A percentile compares a stretch with the other conserved stretches of the same genome.
Conservation (phyloP, 2,888 invertebrate genomes). For the Trichogramma dendrolimi region DNA sequence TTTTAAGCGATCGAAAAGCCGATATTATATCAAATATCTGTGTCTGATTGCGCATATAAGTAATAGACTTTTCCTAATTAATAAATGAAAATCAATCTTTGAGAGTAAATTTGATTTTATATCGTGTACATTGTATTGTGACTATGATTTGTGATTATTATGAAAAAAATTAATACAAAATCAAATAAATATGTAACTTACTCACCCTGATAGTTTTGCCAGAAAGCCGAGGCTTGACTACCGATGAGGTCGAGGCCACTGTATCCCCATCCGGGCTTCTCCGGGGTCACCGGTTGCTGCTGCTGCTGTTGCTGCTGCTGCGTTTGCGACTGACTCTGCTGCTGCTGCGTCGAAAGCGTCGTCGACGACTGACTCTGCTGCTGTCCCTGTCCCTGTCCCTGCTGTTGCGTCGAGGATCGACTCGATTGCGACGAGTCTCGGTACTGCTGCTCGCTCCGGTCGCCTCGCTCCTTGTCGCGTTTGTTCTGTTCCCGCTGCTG, state of each 20-base stretch:
- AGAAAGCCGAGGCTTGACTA: constrained; percentile 75
- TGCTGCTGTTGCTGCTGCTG: constrained; percentile 48
- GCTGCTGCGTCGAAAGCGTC: constrained; percentile 36
- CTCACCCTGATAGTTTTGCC: constrained; percentile 89
- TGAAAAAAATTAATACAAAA: constrained; percentile 1
- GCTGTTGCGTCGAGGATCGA: constrained; percentile 42
- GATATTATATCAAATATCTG: neutral
- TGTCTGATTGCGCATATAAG: neutral
- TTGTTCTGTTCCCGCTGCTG: constrained; percentile 5
- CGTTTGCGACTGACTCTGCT: constrained; percentile 30
- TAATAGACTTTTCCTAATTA: neutral
- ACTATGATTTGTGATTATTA: neutral
- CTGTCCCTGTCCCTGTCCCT: constrained; percentile 20
- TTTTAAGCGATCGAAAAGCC: neutral
- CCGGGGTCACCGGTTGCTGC: constrained; percentile 50
- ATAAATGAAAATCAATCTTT: neutral
- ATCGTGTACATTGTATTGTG: neutral
- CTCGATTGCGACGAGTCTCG: constrained; percentile 34
- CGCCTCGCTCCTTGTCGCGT: neutral
- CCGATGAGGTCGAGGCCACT: constrained; percentile 76
- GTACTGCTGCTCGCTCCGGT: constrained; percentile 24
- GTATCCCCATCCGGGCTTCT: constrained; percentile 65
- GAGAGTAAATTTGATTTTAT: neutral
- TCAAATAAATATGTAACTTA: constrained; percentile 18
- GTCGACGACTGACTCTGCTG: constrained; percentile 32